These are phyloP conservation scores for Volucella bombylans DNA, from an alignment of 2,888 invertebrate species.

Conservation along the genomic window DNA sequence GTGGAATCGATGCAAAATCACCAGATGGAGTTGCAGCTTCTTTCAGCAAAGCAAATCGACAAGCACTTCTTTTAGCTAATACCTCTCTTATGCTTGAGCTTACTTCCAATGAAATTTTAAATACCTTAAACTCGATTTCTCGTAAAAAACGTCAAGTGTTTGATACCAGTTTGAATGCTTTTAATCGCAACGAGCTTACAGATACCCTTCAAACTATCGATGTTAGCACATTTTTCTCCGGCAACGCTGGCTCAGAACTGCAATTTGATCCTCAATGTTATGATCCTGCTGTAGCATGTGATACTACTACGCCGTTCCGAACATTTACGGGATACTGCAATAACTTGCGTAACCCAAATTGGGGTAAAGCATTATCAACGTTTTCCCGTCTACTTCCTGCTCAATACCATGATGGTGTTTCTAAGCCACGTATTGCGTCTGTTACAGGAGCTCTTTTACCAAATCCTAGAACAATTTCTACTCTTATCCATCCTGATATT, in stretches of 20 bases:
- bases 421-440: constrained; percentile 89
- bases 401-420: constrained; percentile 94
- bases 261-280: constrained; percentile 84
- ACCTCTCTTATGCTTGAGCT: constrained; percentile 93
- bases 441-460: constrained; percentile 91
- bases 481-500: constrained; percentile 94
- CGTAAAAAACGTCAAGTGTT: constrained; percentile 90
- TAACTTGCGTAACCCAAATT: constrained; percentile 90
- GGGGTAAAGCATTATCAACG: constrained; percentile 92
- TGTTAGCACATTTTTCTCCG: constrained; percentile 87
- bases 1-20: constrained; percentile 92
- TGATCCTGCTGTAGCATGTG: constrained; percentile 87
- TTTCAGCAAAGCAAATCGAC: constrained; percentile 93
- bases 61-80: constrained; percentile 92
- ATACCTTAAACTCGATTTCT: constrained; percentile 83
- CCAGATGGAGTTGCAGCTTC: constrained; percentile 94
- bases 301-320: constrained; percentile 86
- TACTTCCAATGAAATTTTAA: constrained; percentile 92
- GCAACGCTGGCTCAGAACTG: constrained; percentile 77
- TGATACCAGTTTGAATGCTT: constrained; percentile 84
- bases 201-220: constrained; percentile 91
- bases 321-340: constrained; percentile 93
- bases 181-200: constrained; percentile 86
- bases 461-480: constrained; percentile 92
- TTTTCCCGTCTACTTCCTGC: constrained; percentile 93